phyloP scores from a whole-genome alignment of 2,888 invertebrate species.

The Caenorhabditis sp. region DNA sequence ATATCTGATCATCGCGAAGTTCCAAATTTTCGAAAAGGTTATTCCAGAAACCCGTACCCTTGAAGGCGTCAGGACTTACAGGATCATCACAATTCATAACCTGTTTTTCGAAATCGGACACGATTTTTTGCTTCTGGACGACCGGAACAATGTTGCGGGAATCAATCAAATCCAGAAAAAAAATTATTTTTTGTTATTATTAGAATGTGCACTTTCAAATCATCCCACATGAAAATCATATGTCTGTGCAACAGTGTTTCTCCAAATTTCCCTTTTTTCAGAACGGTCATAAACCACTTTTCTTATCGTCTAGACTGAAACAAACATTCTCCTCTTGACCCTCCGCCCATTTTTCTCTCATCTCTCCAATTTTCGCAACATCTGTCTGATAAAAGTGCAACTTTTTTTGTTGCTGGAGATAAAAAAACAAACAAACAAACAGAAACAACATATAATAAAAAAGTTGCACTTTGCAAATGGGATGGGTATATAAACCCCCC shows the following conservation, averaged over 20 bases:
- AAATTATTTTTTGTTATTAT: neutral
- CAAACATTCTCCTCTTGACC: neutral
- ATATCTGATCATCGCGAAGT: too few species aligned
- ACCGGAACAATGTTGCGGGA: too few species aligned
- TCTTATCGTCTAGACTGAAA: neutral
- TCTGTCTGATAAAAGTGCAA: conserved; percentile 37
- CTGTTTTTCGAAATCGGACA: neutral
- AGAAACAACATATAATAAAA: conserved; percentile 16
- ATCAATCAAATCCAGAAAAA: neutral
- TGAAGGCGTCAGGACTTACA: too few species aligned
- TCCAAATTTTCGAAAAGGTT: too few species aligned
- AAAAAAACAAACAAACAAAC: neutral
- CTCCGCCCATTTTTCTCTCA: neutral
- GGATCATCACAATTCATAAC: too few species aligned
- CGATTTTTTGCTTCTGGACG: neutral
- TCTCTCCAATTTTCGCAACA: conserved; percentile 8
- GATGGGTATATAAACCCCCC: neutral
- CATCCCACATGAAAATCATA: neutral
- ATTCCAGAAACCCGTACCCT: too few species aligned
- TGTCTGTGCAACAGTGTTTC: neutral
- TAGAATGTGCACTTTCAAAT: neutral
- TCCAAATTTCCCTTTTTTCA: too few species aligned
- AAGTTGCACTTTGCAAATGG: conserved; percentile 29
- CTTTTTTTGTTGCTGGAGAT: conserved; percentile 10
- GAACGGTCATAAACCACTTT: neutral